These are phyloP conservation scores for Chunga burmeisteri DNA, from an alignment of 2,113 vertebrate genomes.

Conservation along the genomic window DNA sequence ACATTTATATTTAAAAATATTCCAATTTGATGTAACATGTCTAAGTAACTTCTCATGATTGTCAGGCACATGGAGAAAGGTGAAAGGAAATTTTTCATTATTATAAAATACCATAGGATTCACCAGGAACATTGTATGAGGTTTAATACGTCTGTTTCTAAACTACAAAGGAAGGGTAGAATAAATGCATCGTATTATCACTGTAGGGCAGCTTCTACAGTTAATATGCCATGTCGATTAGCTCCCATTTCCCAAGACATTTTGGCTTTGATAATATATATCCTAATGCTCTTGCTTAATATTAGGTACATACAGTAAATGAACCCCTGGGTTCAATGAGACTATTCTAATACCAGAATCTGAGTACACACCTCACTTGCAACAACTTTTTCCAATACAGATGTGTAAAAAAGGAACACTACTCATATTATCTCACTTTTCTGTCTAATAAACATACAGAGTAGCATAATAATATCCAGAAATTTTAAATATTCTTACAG, in stretches of 20 bases:
- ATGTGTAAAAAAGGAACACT: not conserved
- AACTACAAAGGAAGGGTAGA: not conserved
- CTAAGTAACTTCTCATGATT: not conserved
- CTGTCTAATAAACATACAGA: not conserved
- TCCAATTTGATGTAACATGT: not conserved
- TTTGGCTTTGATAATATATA: not conserved
- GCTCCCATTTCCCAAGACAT: not conserved
- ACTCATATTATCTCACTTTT: not conserved
- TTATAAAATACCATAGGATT: not conserved
- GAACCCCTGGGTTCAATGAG: not conserved
- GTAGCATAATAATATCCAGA: not conserved
- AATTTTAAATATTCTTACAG: not conserved
- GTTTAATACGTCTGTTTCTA: not conserved
- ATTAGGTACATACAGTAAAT: not conserved
- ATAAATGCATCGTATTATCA: not conserved
- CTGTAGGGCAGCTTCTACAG: not conserved
- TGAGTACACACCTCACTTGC: not conserved
- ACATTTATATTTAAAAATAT: conserved; percentile 7
- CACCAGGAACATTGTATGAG: not conserved
- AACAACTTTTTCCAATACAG: not conserved
- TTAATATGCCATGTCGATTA: not conserved
- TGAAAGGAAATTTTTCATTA: not conserved
- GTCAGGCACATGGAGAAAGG: not conserved
- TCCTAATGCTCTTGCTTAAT: not conserved
- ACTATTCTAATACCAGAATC: not conserved